These are phyloP conservation scores for Melanotaenia nigrans DNA, from an alignment of 2,797 vertebrate species.

Conservation along the genomic window DNA sequence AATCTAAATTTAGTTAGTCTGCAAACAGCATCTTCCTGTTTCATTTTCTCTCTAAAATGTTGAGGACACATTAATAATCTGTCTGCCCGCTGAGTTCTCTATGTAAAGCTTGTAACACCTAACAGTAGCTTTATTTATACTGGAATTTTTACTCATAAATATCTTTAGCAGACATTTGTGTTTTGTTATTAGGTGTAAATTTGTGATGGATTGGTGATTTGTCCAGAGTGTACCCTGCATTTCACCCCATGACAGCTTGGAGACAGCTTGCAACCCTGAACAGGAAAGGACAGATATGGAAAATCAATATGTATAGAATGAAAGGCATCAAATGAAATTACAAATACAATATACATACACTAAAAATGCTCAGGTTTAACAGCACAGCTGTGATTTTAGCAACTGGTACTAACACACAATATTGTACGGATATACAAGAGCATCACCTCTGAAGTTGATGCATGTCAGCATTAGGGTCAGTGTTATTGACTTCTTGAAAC, in stretches of 20 bases:
- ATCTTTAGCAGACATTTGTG: too few relatives aligned
- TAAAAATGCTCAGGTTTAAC: too few relatives aligned
- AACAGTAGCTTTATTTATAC: background rate
- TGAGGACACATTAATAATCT: constrained; percentile 40
- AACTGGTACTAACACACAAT: background rate
- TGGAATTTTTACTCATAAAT: background rate
- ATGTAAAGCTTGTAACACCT: background rate
- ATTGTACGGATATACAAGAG: background rate
- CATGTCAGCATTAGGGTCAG: background rate
- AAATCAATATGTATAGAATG: too few relatives aligned
- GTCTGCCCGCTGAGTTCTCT: background rate
- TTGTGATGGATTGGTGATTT: too few relatives aligned
- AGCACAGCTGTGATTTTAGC: background rate
- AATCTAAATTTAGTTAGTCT: constrained; percentile 46
- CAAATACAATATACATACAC: too few relatives aligned
- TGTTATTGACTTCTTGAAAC: background rate
- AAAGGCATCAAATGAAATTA: too few relatives aligned
- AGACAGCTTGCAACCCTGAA: too few relatives aligned
- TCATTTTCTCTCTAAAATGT: constrained; percentile 41
- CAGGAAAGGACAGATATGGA: too few relatives aligned
- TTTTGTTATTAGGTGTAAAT: too few relatives aligned
- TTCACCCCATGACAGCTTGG: too few relatives aligned
- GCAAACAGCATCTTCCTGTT: constrained; percentile 17
- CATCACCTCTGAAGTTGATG: background rate
- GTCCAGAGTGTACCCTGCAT: too few relatives aligned